These are phyloP conservation scores for Myotis myotis DNA, from an alignment of 2,797 vertebrate genomes.

Conservation along the genomic window DNA sequence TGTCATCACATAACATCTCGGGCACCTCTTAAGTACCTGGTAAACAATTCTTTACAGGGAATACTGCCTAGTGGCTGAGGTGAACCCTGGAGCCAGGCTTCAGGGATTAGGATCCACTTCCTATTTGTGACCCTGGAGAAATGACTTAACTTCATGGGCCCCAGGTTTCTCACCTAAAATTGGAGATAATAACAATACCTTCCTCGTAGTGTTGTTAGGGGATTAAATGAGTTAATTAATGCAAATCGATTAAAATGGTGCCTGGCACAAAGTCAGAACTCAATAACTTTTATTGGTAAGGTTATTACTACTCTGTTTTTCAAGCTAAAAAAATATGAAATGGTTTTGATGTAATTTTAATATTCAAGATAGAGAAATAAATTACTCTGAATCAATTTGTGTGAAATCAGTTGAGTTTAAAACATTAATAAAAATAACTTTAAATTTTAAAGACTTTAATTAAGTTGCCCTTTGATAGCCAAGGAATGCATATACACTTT, in stretches of 20 bases:
- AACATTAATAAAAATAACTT: constrained; percentile 7
- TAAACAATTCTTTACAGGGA: not conserved
- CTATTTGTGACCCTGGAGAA: not conserved
- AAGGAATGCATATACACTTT: not conserved
- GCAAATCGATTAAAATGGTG: constrained; percentile 18
- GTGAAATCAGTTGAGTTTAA: constrained; percentile 32
- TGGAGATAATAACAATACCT: not conserved
- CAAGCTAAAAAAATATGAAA: not conserved
- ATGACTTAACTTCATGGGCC: not conserved
- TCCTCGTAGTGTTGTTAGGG: not conserved
- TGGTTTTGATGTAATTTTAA: not conserved
- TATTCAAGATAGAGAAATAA: not conserved
- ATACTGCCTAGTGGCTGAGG: not conserved
- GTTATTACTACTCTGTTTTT: constrained; percentile 3
- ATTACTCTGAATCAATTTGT: not conserved
- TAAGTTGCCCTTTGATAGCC: not conserved
- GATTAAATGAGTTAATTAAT: constrained; percentile 8
- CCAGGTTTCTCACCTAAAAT: not conserved
- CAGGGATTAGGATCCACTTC: not conserved
- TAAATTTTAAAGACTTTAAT: not conserved
- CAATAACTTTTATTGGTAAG: constrained; percentile 7
- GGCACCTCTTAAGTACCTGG: not conserved
- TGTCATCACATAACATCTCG: not conserved
- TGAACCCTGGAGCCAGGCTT: not conserved
- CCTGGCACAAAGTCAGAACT: not conserved